These are phyloP conservation scores for Dynastes grantii DNA, from an alignment of 2,888 invertebrate species.

Conservation along the genomic window DNA sequence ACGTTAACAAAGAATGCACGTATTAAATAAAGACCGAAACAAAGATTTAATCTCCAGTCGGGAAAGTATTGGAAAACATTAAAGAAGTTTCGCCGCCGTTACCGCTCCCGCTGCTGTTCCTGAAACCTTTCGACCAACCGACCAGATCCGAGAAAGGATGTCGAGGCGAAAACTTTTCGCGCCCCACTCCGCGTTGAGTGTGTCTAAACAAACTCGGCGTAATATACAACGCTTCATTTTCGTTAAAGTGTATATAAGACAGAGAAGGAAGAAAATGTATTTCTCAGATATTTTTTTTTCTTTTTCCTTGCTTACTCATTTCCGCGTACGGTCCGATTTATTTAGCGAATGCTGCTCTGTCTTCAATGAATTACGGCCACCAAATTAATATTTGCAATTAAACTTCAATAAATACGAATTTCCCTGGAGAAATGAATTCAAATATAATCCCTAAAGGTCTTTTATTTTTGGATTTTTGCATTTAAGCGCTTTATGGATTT, in stretches of 20 bases:
- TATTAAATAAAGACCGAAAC: constrained; percentile 50
- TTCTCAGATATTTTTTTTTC: constrained; percentile 11
- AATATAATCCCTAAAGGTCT: not conserved
- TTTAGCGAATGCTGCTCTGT: not conserved
- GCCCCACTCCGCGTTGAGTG: not conserved
- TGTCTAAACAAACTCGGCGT: constrained; percentile 27
- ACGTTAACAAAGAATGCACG: constrained; percentile 48
- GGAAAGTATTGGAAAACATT: constrained; percentile 49
- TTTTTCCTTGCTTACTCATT: not conserved
- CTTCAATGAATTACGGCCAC: not conserved
- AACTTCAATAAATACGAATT: constrained; percentile 12
- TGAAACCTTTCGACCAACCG: constrained; percentile 20
- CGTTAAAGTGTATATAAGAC: constrained; percentile 38
- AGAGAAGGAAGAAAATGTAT: constrained; percentile 21
- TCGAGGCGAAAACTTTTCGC: constrained; percentile 22
- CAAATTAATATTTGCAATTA: constrained; percentile 3
- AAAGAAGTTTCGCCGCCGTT: constrained; percentile 35
- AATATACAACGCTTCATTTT: constrained; percentile 41
- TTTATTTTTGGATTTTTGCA: not conserved
- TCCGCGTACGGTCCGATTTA: not conserved
- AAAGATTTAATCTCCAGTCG: constrained; percentile 49
- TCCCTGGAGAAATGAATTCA: not conserved
- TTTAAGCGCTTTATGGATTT: no score
- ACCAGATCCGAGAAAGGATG: not conserved
- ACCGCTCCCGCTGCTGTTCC: not conserved